Base-by-base conservation (phyloP, 2,113 vertebrate species). In the Ctenomys sociabilis region DNA sequence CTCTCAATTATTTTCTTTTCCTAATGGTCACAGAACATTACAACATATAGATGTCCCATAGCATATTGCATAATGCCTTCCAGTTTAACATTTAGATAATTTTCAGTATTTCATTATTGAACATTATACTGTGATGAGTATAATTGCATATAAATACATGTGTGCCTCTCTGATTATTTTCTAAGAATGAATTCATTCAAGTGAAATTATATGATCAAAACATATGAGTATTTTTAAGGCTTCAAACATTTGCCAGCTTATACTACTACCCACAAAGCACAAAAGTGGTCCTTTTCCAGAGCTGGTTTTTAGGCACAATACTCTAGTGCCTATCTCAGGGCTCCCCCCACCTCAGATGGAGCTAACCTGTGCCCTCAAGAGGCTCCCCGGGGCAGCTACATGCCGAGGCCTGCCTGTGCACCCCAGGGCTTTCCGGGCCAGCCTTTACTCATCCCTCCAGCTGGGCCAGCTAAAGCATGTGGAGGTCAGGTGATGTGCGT, bases 401-500 rank as follows among this genome's bases (percentile, higher is more conserved):
- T 54, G 37, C 40, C 49, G 54, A 81, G 88, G 35, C 35, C 70
- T 16, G 21, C 37, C 22, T 85, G 32, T 88, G 81, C 1, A 4
- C 88, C 78, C 61, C 72, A 2, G 75, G 87, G 77, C 77, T 88
- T 94, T 95, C 92, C 1, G 0, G 80, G 24, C 26, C 2, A 32
- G 12, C 28, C 0, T 84, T 92, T 89, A 78, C 64, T 96, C 96
- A 81, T n/a, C 70, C 52, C 89, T 32, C 2, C 70, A 85, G 86
- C 94, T 30, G 59, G 86, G 89, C 94, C n/a, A 43, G 90, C 89
- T 11, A 49, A 43, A 77, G 86, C 96, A 90, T 57, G 91, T 70
- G 95, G 64, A 12, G 43, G 85, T 96, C 97, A 97, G 95, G 96
- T 97, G 96, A 92, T 96, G 49, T 40, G 68, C 6, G 54, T 45